These are phyloP conservation scores for Magallana angulata DNA, from an alignment of 1,140 invertebrate species.

Conservation along the genomic window DNA sequence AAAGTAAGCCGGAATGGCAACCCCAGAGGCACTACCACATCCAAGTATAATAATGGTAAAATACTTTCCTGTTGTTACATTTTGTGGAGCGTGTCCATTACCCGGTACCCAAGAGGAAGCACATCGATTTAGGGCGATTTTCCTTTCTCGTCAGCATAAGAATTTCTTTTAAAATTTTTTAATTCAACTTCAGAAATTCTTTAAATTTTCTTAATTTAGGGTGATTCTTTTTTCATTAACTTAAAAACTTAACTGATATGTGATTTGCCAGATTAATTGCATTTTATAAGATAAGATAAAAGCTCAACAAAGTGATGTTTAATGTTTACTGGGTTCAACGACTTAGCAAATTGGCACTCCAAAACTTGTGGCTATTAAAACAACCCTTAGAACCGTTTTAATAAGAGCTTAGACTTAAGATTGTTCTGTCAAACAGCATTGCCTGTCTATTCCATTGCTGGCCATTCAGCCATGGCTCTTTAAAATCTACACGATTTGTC, in stretches of 20 bases:
- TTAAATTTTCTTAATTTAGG: too few relatives aligned
- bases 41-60: slow-evolving; percentile 59
- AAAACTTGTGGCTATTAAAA: slow-evolving; percentile 39
- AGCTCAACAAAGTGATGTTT: slow-evolving; percentile 47
- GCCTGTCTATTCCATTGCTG: too few relatives aligned
- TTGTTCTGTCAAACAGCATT: too few relatives aligned
- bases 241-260: neutral
- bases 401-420: too few relatives aligned
- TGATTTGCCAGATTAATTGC: slow-evolving; percentile 65
- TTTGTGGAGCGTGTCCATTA: neutral
- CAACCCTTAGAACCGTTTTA: too few relatives aligned
- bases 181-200: slow-evolving; percentile 46
- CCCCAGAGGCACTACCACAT: slow-evolving; percentile 59
- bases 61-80: slow-evolving; percentile 44
- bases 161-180: neutral
- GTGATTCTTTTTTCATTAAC: too few relatives aligned
- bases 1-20: slow-evolving; percentile 52
- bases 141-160: slow-evolving; percentile 55
- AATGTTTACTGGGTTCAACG: slow-evolving; percentile 9
- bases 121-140: slow-evolving; percentile 48
- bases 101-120: neutral
- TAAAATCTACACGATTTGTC: too few relatives aligned
- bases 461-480: too few relatives aligned
- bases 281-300: slow-evolving; percentile 30
- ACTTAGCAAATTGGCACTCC: slow-evolving; percentile 41